A percentile compares a stretch with the other conserved stretches of the same genome.
These are phyloP conservation scores for Lasioglossum baleicum DNA, from an alignment of 1,140 invertebrate genomes.

Conservation along the genomic window DNA sequence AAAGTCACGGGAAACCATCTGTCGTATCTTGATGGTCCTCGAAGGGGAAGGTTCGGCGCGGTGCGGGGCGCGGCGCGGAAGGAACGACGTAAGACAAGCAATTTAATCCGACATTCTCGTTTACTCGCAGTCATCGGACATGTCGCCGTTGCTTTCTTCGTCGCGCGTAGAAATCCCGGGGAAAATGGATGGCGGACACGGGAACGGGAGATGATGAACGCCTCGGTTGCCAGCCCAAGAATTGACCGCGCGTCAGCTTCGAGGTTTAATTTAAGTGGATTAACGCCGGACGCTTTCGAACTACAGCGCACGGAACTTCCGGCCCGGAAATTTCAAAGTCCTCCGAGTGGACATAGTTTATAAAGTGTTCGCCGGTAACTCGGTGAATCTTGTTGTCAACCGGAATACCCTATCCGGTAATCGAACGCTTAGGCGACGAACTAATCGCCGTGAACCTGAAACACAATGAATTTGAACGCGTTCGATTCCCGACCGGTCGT, in stretches of 20 bases:
- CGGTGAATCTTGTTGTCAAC: neutral
- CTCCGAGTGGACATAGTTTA: neutral
- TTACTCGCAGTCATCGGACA: slow-evolving; percentile 40
- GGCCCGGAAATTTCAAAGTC: neutral
- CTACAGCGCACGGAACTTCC: neutral
- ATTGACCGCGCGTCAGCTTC: neutral
- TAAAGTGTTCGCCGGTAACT: neutral
- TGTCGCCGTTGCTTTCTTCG: neutral
- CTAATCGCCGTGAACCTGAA: no score
- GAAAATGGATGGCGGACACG: slow-evolving; percentile 2
- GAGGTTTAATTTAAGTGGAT: slow-evolving; percentile 7
- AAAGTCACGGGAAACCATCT: slow-evolving; percentile 47
- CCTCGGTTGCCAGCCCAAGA: neutral
- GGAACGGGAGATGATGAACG: neutral
- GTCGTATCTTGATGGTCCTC: slow-evolving; percentile 9
- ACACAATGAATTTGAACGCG: no score
- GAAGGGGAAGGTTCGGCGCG: neutral
- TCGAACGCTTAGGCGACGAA: neutral
- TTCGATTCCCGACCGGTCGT: no score
- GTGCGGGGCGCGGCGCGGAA: no score
- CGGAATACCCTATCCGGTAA: neutral
- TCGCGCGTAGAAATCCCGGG: neutral
- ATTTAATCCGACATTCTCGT: slow-evolving; percentile 61
- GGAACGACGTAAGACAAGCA: slow-evolving; percentile 46
- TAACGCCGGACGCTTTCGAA: neutral